phyloP scores from a whole-genome alignment of 2,113 vertebrate species.

The Nestor notabilis region DNA sequence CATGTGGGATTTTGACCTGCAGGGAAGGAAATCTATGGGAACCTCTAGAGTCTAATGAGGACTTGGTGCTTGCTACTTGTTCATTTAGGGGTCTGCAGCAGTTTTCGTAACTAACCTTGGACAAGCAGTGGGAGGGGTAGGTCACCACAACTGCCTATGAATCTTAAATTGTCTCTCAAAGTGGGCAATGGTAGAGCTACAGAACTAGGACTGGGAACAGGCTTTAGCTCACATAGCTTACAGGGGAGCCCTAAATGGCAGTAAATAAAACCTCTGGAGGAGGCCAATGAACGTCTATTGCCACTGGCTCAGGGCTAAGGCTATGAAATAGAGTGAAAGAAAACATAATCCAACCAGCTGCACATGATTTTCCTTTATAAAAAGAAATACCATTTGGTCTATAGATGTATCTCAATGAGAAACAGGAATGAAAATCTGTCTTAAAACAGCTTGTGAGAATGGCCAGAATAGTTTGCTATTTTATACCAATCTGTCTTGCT shows the following conservation, averaged over 20 bases:
- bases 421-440: neutral
- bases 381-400: neutral
- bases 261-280: neutral
- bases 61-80: neutral
- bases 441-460: neutral
- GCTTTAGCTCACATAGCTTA: neutral
- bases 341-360: neutral
- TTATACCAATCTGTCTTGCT: neutral
- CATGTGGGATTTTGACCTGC: neutral
- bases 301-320: neutral
- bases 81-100: neutral
- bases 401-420: neutral
- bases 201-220: neutral
- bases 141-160: accelerated
- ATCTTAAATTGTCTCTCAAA: neutral
- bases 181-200: neutral
- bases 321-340: neutral
- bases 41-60: neutral
- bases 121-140: neutral
- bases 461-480: neutral
- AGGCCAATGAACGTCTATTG: neutral
- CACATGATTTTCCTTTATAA: neutral
- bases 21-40: neutral
- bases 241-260: neutral
- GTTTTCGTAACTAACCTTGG: neutral